Evolutionary conservation across 1,140 invertebrate species (phyloP).

Genomic region (Drosophila ohnishii): DNA sequence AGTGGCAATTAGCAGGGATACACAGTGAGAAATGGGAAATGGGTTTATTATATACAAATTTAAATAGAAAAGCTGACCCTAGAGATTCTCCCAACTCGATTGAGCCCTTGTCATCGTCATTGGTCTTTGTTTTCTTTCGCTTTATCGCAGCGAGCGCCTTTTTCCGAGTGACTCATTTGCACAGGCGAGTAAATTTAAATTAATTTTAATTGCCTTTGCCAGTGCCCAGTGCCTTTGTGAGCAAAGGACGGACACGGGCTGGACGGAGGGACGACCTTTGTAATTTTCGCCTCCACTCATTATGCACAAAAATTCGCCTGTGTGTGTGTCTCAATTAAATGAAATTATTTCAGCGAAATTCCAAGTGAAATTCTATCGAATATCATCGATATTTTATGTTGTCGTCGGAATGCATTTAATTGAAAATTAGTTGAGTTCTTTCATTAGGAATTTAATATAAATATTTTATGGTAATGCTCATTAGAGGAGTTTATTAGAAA

Average conservation of each 20-base stretch:
- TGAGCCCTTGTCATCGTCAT: conserved; percentile 7
- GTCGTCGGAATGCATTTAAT: conserved; percentile 10
- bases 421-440: conserved; percentile 27
- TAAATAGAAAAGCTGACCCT: background rate
- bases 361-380: conserved; percentile 32
- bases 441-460: conserved; percentile 32
- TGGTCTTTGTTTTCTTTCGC: conserved; percentile 34
- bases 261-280: conserved; percentile 22
- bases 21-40: background rate
- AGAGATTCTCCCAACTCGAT: background rate
- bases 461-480: background rate
- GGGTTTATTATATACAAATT: background rate
- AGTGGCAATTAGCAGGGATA: conserved; percentile 5
- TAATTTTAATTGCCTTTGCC: conserved; percentile 76
- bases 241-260: background rate
- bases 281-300: conserved; percentile 53
- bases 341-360: conserved; percentile 46
- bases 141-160: conserved; percentile 24
- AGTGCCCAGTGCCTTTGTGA: conserved; percentile 8
- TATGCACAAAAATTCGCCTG: conserved; percentile 27
- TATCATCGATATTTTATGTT: conserved; percentile 17
- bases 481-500: conserved; percentile 8
- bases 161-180: conserved; percentile 56
- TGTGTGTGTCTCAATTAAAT: conserved; percentile 43
- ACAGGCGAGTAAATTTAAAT: conserved; percentile 71